Base-by-base conservation (phyloP, 2,797 vertebrate species). In the Sylvia borin region DNA sequence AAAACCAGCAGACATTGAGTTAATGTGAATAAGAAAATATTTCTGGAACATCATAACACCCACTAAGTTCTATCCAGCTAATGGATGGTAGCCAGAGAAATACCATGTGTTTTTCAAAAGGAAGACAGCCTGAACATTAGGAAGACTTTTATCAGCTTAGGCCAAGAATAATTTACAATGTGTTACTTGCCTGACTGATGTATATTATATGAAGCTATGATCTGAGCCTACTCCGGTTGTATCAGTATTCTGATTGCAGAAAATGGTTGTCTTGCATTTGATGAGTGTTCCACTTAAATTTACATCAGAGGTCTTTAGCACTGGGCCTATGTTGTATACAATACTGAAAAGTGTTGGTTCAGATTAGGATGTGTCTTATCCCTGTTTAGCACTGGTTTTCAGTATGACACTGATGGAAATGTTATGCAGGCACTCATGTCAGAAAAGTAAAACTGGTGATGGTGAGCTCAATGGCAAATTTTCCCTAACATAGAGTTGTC, bases 141-240 rank as follows among this genome's bases (percentile, higher is more conserved):
- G 18, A 85, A 65, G 75, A 54, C 57, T 71, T 92, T 74, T 85
- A 25, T 36, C 68, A 72, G 25, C 31, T 78, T 78, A 88, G 34
- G 51, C 47, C 65, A 90, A 68, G 65, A 90, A 80, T 65, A 83
- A 84, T 90, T 91, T 91, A 61, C 27, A 43, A 38, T 26, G 24
- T 68, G 47, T 65, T 85, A 67, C 48, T 77, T 93, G 72, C 11
- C n/a, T 90, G 54, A 72, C 40, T 88, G 43, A 74, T 36, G 20
- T 51, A 51, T 74, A 25, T 51, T 80, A 40, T 40, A 72, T 40
- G 76, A 78, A 85, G 24, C 2, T 43, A 31, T 34, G 38, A 22
- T 80, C 40, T 84, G 76, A 90, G 55, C 14, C 18, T 81, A 14
- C 14, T 94, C 36, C 38, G 65, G 22, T 67, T 92, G 17, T 72